A percentile compares a stretch with the other conserved stretches of the same genome.
Evolutionary conservation across 1,140 invertebrate genomes (phyloP).

Genomic region (Pogonomyrmex barbatus): DNA sequence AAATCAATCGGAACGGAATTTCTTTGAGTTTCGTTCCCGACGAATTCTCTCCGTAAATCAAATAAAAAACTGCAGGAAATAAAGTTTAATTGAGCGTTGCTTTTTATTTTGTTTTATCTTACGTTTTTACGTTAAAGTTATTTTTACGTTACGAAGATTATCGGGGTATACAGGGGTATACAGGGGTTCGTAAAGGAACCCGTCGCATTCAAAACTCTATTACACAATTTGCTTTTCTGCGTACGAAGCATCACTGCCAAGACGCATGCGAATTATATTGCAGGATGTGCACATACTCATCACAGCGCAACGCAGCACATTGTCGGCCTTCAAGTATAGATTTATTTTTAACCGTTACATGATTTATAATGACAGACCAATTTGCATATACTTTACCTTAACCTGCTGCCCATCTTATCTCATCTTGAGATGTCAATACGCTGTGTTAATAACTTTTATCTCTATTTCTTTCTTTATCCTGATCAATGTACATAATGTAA

Average conservation of each 20-base stretch:
- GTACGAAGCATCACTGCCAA: conserved; percentile 26
- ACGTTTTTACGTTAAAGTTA: too few species aligned
- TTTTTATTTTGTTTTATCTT: too few species aligned
- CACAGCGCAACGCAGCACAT: conserved; percentile 3
- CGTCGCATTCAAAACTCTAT: background rate
- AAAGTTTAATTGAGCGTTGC: too few species aligned
- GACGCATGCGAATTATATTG: background rate
- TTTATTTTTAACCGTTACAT: conserved; percentile 40
- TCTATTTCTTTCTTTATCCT: background rate
- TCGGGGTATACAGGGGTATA: too few species aligned
- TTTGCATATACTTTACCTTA: background rate
- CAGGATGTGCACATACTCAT: background rate
- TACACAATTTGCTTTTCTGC: background rate
- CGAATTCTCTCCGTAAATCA: too few species aligned
- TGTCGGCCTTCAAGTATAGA: conserved; percentile 50
- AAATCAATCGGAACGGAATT: too few species aligned
- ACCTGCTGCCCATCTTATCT: background rate
- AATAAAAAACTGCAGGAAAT: too few species aligned
- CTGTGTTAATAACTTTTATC: background rate
- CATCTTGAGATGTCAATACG: background rate
- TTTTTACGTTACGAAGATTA: too few species aligned
- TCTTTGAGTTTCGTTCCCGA: too few species aligned
- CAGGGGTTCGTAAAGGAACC: background rate
- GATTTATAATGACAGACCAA: conserved; percentile 18
- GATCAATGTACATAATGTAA: conserved; percentile 12